These are phyloP conservation scores for Pungitius pungitius DNA, from an alignment of 2,113 vertebrate genomes.

Conservation along the genomic window DNA sequence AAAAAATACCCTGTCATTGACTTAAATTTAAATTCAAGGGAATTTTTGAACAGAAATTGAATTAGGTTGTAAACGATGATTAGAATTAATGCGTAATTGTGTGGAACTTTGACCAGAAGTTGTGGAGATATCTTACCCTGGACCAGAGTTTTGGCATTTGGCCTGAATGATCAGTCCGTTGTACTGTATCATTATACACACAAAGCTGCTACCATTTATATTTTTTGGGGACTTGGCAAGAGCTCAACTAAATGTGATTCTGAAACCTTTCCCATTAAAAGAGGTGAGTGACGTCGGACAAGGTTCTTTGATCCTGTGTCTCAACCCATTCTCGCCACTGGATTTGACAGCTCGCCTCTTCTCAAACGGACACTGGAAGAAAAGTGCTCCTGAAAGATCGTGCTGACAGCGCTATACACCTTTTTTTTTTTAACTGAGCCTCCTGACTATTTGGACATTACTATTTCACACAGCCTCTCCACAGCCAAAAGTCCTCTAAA, in stretches of 20 bases:
- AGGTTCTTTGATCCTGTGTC: neutral
- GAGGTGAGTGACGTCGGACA: neutral
- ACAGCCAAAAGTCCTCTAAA: constrained; percentile 62
- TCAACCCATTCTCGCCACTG: neutral
- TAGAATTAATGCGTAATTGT: neutral
- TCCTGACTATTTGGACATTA: constrained; percentile 58
- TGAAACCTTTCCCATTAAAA: neutral
- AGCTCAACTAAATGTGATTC: neutral
- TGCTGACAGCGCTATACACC: constrained; percentile 34
- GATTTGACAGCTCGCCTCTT: constrained; percentile 30
- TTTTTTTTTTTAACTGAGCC: constrained; percentile 17
- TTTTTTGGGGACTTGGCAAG: neutral
- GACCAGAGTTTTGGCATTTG: neutral
- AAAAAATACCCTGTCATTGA: neutral
- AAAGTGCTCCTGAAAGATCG: constrained; percentile 47
- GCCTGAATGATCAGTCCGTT: neutral
- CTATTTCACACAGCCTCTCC: constrained; percentile 56
- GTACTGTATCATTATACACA: neutral
- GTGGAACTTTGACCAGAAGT: neutral
- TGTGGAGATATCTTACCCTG: neutral
- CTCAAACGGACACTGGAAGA: constrained; percentile 40
- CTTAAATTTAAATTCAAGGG: neutral
- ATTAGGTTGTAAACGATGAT: neutral
- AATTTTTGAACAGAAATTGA: neutral
- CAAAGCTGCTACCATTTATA: neutral